Base-by-base conservation (phyloP, 2,888 invertebrate species). In the Dolichomitus sp. region DNA sequence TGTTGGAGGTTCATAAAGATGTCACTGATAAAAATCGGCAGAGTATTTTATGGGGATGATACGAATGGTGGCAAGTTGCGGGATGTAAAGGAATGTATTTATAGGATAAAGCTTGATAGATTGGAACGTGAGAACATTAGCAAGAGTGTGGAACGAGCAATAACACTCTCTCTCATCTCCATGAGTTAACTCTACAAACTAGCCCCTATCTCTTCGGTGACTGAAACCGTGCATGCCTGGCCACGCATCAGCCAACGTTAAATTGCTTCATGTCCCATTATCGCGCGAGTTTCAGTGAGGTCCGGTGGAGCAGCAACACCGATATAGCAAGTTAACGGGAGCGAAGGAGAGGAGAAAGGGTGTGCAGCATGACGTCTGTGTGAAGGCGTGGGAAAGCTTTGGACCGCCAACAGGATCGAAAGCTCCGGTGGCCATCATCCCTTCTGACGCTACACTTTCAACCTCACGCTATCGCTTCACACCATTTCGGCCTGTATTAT, bases 241-340 rank as follows among this genome's bases (percentile, higher is more conserved):
- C 59, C 52, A 61, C 69, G 63, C 61, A 65, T 78, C 42, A 70
- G 78, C 70, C 69, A 48, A 78, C 63, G 63, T 78, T 61, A 70
- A 78, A 78, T 78, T 70, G 30, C 42, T 78, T 50, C 70, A 42
- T 69, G 63, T 52, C 42, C 63, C 40, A 65, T 75, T 75, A 75
- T 75, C 65, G 42, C 74, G 65, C 74, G 65, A 74, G 74, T 54
- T 65, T 42, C 74, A 27, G 17, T 27, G 61, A 73, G 65, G 52
- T 65, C 30, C 27, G 9, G 11, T 63, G 59, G 6, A 45, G 42
- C 33, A 65, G 57, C 48, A 48, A 27, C 23, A 52, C 19, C 52
- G 30, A 45, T 14, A 45, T 17, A 63, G 68, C 50, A 9, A 68
- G 37, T 50, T 2, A 74, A 68, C 37, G 27, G 23, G 37, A 30